phyloP scores from a whole-genome alignment of 2,888 invertebrate species.

The Enchytraeus crypticus region DNA sequence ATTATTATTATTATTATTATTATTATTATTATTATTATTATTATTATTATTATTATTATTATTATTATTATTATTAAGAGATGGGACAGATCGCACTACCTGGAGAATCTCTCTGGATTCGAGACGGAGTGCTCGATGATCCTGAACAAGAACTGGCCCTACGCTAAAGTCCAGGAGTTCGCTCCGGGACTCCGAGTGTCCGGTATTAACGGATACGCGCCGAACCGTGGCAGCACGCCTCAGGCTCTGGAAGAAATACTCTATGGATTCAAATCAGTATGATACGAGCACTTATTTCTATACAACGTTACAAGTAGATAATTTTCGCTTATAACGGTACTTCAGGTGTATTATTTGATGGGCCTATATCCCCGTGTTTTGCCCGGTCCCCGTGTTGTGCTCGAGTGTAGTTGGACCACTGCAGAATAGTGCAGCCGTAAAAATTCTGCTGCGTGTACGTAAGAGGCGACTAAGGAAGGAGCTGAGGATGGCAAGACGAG shows the following conservation, averaged over 20 bases:
- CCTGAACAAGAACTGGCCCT: slow-evolving; percentile 11
- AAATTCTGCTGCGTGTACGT: no score
- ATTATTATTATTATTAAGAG: no score
- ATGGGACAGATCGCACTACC: slow-evolving; percentile 23
- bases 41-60: no score
- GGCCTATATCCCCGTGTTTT: no score
- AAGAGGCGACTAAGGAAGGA: no score
- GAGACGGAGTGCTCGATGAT: slow-evolving; percentile 23
- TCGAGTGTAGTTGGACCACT: no score
- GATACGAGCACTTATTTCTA: neutral
- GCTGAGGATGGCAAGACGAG: no score
- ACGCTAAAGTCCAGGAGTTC: slow-evolving; percentile 5
- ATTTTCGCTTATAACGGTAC: neutral
- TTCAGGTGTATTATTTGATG: no score
- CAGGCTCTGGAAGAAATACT: slow-evolving; percentile 15
- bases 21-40: no score
- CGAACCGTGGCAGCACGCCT: slow-evolving; percentile 16
- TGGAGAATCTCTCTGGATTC: slow-evolving; percentile 26
- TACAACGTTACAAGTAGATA: neutral
- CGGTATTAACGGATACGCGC: slow-evolving; percentile 10
- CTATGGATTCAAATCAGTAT: slow-evolving; percentile 6
- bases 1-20: no score
- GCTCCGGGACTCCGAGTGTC: slow-evolving; percentile 2
- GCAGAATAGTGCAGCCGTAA: no score
- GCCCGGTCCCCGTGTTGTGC: no score